Conservation (phyloP, 2,113 vertebrate species). For the Calypte anna region DNA sequence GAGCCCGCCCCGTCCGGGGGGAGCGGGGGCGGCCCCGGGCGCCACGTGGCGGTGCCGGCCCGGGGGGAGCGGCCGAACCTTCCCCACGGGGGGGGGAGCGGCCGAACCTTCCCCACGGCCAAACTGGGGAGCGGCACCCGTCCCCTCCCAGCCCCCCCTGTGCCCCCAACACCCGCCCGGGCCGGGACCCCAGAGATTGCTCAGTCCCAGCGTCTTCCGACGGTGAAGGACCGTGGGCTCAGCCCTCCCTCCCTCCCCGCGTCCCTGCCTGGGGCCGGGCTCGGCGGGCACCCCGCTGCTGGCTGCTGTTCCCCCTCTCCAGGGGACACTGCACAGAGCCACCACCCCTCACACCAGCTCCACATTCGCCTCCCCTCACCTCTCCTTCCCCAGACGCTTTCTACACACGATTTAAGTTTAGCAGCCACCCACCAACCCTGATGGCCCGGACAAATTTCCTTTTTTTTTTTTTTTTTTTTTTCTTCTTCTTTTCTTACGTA, state of each 20-base stretch:
- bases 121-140: too few species aligned
- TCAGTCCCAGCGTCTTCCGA: rapidly evolving
- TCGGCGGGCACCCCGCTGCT: too few species aligned
- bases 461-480: neutral
- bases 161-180: too few species aligned
- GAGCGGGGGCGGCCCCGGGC: neutral
- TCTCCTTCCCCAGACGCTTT: neutral
- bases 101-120: neutral
- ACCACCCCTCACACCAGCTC: rapidly evolving
- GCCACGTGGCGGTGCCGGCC: conserved; percentile 19
- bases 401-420: neutral
- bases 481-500: neutral
- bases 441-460: neutral
- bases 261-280: too few species aligned
- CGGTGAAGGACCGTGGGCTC: rapidly evolving
- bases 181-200: too few species aligned
- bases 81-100: too few species aligned
- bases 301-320: too few species aligned
- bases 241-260: neutral
- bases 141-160: too few species aligned
- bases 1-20: neutral
- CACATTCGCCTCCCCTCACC: rapidly evolving
- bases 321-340: too few species aligned
- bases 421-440: neutral
- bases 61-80: neutral